Evolutionary conservation across 2,888 invertebrate species (phyloP).

Genomic region (Pollenia griseotomentosa): DNA sequence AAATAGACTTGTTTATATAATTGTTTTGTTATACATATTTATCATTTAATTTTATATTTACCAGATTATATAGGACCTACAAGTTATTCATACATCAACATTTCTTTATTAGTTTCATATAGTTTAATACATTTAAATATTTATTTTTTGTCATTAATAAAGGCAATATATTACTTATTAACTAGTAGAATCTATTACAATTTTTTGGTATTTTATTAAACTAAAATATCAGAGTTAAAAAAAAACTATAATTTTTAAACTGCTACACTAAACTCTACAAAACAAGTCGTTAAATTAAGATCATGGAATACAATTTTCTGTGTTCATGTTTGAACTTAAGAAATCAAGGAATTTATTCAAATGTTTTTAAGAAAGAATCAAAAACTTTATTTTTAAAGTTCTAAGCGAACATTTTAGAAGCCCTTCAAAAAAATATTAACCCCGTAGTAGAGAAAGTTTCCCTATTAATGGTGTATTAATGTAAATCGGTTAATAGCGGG

Average conservation of each 20-base stretch:
- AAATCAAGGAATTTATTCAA: too few species aligned
- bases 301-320: too few species aligned
- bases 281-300: neutral
- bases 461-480: too few species aligned
- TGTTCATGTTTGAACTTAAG: too few species aligned
- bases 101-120: constrained; percentile 22
- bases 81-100: constrained; percentile 48
- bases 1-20: constrained; percentile 55
- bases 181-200: constrained; percentile 3
- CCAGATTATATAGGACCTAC: constrained; percentile 65
- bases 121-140: neutral
- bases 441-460: too few species aligned
- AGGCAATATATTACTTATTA: constrained; percentile 46
- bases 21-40: constrained; percentile 21
- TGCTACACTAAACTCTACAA: neutral
- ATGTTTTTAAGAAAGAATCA: too few species aligned
- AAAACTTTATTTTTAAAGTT: too few species aligned
- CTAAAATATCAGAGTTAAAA: constrained; percentile 16
- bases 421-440: too few species aligned
- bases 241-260: neutral
- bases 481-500: too few species aligned
- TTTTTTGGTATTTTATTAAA: constrained; percentile 19
- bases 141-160: constrained; percentile 29
- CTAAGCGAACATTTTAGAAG: too few species aligned
- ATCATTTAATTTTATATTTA: constrained; percentile 35